Evolutionary conservation across 2,797 vertebrate genomes (phyloP), one percentile per base, ranked within the genome.

Genomic region (Anabas testudineus): DNA sequence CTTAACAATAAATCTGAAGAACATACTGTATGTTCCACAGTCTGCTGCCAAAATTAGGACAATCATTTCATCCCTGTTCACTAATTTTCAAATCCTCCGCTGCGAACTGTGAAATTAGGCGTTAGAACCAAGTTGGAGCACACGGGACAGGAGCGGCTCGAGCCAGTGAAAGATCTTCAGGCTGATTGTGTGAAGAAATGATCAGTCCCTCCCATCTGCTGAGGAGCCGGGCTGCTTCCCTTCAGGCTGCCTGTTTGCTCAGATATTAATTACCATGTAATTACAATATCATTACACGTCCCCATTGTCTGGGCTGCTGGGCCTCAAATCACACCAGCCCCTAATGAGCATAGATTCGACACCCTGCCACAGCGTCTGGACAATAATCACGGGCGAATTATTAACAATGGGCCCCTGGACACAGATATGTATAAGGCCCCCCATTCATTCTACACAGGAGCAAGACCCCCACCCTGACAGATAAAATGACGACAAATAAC

Each of bases 251-350:
- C 60, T 78, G 81, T 76, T 78, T 77, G 84, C 86, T 86, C 75
- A 81, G 39, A 82, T 86, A 90, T 90, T 92, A 90, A 91, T 87
- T 82, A 84, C 86, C 86, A 73, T 92, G 84, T 88, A 90, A 92
- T 94, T 92, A 91, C 82, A 90, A 73, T 87, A 81, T 92, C 88
- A 92, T 92, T 92, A 93, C 86, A 84, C 84, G 61, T 71, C 83
- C 84, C 79, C 58, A 53, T 51, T 34, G 75, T 58, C 70, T 75
- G 73, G 36, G 69, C 71, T 34, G 74, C 74, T 49, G 53, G 68
- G 66, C 53, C 26, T 54, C 48, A 30, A 52, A 58, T 68, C 57
- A 64, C 53, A 51, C 76, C 65, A 66, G 60, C 60, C 12, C 28
- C 74, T 82, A 60, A 90, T 84, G 84, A 92, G 81, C 83, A 72